Percentiles rank a stretch among this genome's conserved stretches.
These are phyloP conservation scores for Bruchidius siliquastri DNA, from an alignment of 2,888 invertebrate genomes.

Conservation along the genomic window DNA sequence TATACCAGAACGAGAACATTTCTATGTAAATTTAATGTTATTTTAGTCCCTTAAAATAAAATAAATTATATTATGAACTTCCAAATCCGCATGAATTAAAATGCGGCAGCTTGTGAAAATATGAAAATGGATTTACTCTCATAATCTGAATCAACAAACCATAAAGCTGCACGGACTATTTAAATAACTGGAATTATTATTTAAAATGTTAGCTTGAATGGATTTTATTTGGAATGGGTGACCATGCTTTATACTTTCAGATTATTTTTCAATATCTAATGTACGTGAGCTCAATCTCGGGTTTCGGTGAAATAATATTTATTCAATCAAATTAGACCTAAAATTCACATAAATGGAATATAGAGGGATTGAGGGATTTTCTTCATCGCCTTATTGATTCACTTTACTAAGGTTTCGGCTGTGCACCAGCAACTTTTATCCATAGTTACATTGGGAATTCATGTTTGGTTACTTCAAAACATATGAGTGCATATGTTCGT, in stretches of 20 bases:
- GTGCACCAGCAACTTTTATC: too few relatives aligned
- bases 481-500: too few relatives aligned
- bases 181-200: background rate
- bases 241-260: background rate
- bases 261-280: background rate
- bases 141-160: background rate
- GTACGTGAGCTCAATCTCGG: too few relatives aligned
- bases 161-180: background rate
- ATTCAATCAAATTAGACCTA: too few relatives aligned
- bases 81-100: background rate
- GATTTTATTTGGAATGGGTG: background rate
- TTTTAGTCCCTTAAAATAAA: background rate
- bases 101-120: background rate
- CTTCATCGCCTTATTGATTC: too few relatives aligned
- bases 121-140: background rate
- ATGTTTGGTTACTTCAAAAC: too few relatives aligned
- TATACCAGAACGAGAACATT: background rate
- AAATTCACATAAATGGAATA: too few relatives aligned
- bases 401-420: too few relatives aligned
- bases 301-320: too few relatives aligned
- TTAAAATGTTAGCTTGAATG: background rate
- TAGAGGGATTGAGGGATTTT: too few relatives aligned
- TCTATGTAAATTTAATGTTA: background rate
- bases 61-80: background rate
- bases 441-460: too few relatives aligned